Conservation (phyloP, 1,140 invertebrate species). For the Galendromus occidentalis region DNA sequence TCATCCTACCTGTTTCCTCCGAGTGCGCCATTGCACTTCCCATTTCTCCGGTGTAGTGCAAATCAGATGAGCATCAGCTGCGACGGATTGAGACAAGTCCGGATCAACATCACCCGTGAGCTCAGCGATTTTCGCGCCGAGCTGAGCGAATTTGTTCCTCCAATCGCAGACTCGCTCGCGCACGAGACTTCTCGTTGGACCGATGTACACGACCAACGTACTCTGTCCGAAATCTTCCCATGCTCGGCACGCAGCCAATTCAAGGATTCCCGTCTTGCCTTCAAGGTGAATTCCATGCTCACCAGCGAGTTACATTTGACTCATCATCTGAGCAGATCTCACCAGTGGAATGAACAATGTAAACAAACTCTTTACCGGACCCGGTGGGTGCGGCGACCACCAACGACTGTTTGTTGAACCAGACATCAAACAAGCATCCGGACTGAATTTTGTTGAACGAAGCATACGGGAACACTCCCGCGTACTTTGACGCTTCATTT, state of each 20-base stretch:
- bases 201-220: constrained; percentile 29
- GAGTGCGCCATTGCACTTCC: too few species aligned
- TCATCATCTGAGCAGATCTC: too few species aligned
- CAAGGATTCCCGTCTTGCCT: constrained; percentile 53
- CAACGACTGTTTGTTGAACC: constrained; percentile 41
- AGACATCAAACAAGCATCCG: neutral
- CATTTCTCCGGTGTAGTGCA: constrained; percentile 45
- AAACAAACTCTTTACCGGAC: constrained; percentile 32
- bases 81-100: neutral
- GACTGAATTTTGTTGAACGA: neutral
- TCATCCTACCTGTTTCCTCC: too few species aligned
- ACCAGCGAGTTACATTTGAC: too few species aligned
- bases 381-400: constrained; percentile 57
- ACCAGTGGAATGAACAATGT: neutral
- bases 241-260: constrained; percentile 48
- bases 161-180: constrained; percentile 47
- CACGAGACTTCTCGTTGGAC: constrained; percentile 57
- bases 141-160: constrained; percentile 42
- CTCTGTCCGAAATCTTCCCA: constrained; percentile 22
- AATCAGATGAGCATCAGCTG: constrained; percentile 35
- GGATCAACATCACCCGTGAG: constrained; percentile 49
- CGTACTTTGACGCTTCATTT: neutral
- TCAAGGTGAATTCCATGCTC: too few species aligned
- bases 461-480: neutral
- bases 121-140: constrained; percentile 42